Base-by-base conservation (phyloP, 2,113 vertebrate genomes). In the Tonatia bakeri region DNA sequence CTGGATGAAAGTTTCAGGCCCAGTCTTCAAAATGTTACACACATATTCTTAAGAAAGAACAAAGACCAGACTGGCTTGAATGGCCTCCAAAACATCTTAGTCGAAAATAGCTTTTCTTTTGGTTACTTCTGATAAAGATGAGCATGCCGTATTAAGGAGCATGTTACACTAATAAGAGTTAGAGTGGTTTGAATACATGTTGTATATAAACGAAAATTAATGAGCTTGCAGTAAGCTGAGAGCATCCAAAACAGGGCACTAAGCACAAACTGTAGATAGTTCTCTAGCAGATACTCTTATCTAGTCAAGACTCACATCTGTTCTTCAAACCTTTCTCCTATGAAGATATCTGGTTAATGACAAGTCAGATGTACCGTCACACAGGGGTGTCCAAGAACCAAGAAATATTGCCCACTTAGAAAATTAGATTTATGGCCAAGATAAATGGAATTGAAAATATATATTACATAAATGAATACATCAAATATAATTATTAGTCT, bases 281-380 rank as follows among this genome's bases (percentile, higher is more conserved):
- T 81, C 56, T 85, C 50, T 24, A 22, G 26, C 3, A 3, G 13
- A 80, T 11, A 52, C 12, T 33, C 20, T 45, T 83, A 7, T 8
- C 52, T 61, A 80, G 11, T 12, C 28, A 40, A 81, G 33, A 77
- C 16, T 69, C 45, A n/a, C 7, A 52, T n/a, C 14, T 47, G 3
- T 15, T 83, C 33, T 45, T 85, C 26, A 11, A 28, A 20, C 16
- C 20, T 1, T 20, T 92, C 22, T 83, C 15, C 38, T 56, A 13
- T 12, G 38, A 95, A 96, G 97, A 43, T 89, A 88, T 19, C 85
- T 84, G 7, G 3, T 94, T 91, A 97, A 94, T 94, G 94, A 80
- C 77, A 97, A 96, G 76, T 96, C 87, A 15, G 70, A 97, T 81
- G 69, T 91, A 96, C 59, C 98, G 91, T 93, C 95, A 83, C 75